phyloP scores from a whole-genome alignment of 2,113 vertebrate genomes.

The Aegypius monachus region DNA sequence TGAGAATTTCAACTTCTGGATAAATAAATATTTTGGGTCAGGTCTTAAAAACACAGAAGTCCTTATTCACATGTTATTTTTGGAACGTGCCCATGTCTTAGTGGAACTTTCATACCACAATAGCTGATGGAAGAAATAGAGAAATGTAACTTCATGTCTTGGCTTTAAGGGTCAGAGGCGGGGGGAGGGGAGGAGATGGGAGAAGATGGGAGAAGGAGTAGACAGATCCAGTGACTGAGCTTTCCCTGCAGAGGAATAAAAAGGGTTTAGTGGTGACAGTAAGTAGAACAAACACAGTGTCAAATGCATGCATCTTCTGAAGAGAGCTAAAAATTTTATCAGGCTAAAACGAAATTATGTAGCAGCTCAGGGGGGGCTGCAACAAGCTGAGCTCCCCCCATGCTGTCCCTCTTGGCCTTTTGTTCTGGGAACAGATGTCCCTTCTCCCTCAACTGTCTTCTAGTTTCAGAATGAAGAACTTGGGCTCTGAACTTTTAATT shows the following conservation, averaged over 20 bases:
- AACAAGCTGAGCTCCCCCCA: neutral
- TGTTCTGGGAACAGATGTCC: neutral
- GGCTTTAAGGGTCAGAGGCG: constrained; percentile 14
- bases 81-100: constrained; percentile 67
- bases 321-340: constrained; percentile 17
- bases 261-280: neutral
- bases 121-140: constrained; percentile 54
- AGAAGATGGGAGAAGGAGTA: neutral
- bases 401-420: neutral
- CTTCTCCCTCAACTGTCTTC: neutral
- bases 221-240: neutral
- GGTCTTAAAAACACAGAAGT: constrained; percentile 75
- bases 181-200: neutral
- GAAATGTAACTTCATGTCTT: constrained; percentile 27
- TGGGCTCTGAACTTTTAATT: neutral
- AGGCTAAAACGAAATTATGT: constrained; percentile 21
- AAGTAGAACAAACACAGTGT: neutral
- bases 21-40: constrained; percentile 79
- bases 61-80: constrained; percentile 67
- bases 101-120: constrained; percentile 67
- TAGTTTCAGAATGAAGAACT: neutral
- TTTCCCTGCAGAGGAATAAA: constrained; percentile 13
- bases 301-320: neutral
- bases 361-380: neutral
- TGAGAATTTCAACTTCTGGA: constrained; percentile 78